Conservation (phyloP, 2,797 vertebrate genomes). For the Falco novaeseelandiae region DNA sequence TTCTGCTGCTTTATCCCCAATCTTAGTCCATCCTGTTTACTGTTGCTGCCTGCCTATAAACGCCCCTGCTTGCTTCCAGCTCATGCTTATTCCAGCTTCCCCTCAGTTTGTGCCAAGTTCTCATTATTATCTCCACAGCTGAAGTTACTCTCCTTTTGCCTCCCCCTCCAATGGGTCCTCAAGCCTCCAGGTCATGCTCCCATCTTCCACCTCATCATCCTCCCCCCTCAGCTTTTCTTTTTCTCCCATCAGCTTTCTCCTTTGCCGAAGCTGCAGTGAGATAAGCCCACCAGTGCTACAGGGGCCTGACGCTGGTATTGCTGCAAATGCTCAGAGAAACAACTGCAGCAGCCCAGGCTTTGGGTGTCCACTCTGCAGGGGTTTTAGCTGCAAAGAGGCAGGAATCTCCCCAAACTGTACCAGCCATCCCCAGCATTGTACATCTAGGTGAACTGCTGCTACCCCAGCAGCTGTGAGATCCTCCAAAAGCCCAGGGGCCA, state of each 20-base stretch:
- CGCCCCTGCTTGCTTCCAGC: not conserved
- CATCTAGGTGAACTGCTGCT: fast-evolving
- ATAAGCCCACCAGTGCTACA: not conserved
- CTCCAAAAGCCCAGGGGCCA: not conserved
- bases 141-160: not conserved
- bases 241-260: not conserved
- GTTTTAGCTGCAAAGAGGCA: not conserved
- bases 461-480: not conserved
- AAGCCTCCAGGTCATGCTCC: not conserved
- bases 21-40: not conserved
- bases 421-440: fast-evolving
- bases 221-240: not conserved
- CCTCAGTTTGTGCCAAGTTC: not conserved
- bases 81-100: not conserved
- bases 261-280: fast-evolving
- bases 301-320: fast-evolving
- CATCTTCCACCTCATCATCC: not conserved
- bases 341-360: fast-evolving
- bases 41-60: fast-evolving
- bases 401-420: not conserved
- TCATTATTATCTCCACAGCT: not conserved
- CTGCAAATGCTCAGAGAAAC: not conserved
- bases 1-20: not conserved
- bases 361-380: not conserved
- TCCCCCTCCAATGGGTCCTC: not conserved